These are phyloP conservation scores for Coryphaenoides rupestris DNA, from an alignment of 2,113 vertebrate species.

Conservation along the genomic window DNA sequence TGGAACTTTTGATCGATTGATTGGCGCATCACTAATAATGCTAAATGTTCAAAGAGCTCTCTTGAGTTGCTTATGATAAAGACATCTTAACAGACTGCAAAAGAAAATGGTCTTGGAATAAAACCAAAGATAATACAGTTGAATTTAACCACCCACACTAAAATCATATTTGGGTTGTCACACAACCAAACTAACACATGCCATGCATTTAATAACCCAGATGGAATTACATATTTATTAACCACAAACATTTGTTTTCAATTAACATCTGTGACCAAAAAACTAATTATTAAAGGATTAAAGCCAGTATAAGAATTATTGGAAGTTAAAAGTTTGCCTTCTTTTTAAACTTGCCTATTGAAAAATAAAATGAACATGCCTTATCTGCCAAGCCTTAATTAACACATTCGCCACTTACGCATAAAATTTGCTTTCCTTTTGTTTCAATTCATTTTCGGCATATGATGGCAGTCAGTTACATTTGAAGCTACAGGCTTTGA, in stretches of 20 bases:
- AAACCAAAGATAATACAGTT: constrained; percentile 16
- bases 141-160: constrained; percentile 9
- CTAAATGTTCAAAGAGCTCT: too few relatives aligned
- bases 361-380: constrained; percentile 37
- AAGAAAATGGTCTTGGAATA: not conserved
- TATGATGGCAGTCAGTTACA: constrained; percentile 39
- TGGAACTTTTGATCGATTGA: too few relatives aligned
- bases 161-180: constrained; percentile 39
- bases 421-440: constrained; percentile 37
- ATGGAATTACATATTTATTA: constrained; percentile 44
- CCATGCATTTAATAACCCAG: constrained; percentile 38
- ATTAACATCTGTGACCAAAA: constrained; percentile 53
- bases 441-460: constrained; percentile 22
- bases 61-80: too few relatives aligned
- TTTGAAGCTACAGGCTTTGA: constrained; percentile 29
- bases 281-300: constrained; percentile 43
- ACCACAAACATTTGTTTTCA: constrained; percentile 54
- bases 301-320: constrained; percentile 48
- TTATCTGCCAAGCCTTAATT: constrained; percentile 49
- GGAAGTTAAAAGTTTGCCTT: constrained; percentile 35
- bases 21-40: too few relatives aligned
- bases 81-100: too few relatives aligned
- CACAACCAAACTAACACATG: constrained; percentile 39
- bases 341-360: constrained; percentile 32
- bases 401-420: constrained; percentile 37